Conservation (phyloP, 2,888 invertebrate species). For the Venusia cambrica region DNA sequence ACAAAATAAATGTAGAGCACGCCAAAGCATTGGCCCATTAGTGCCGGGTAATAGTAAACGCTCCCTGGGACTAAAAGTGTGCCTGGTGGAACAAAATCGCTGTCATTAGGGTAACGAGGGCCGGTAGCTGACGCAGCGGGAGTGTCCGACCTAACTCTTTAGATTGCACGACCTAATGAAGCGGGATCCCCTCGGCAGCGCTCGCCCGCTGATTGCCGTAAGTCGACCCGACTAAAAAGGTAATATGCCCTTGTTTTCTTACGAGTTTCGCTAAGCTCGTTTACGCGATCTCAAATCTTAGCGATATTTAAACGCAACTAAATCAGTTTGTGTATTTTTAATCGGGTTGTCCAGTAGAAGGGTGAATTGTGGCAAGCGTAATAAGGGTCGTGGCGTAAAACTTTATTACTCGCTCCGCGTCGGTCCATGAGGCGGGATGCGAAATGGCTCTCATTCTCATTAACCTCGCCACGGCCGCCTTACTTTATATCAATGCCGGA, state of each 20-base stretch:
- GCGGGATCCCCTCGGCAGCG: slow-evolving; percentile 55
- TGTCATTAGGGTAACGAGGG: slow-evolving; percentile 78
- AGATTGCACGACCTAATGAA: slow-evolving; percentile 68
- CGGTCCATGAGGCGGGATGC: slow-evolving; percentile 56
- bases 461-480: slow-evolving; percentile 59
- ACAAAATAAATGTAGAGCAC: slow-evolving; percentile 58
- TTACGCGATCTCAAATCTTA: slow-evolving; percentile 25
- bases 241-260: slow-evolving; percentile 33
- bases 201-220: slow-evolving; percentile 46
- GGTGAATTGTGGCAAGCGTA: slow-evolving; percentile 54
- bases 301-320: slow-evolving; percentile 34
- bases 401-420: slow-evolving; percentile 64
- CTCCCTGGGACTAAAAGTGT: slow-evolving; percentile 67
- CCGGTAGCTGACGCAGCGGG: slow-evolving; percentile 66
- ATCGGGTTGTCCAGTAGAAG: slow-evolving; percentile 57
- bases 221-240: slow-evolving; percentile 36
- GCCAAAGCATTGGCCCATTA: slow-evolving; percentile 67
- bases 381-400: slow-evolving; percentile 67
- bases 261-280: slow-evolving; percentile 31
- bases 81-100: slow-evolving; percentile 69
- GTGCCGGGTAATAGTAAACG: slow-evolving; percentile 68
- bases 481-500: slow-evolving; percentile 54
- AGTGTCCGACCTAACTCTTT: slow-evolving; percentile 62
- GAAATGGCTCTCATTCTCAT: slow-evolving; percentile 69
- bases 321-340: slow-evolving; percentile 69